Evolutionary conservation across 2,113 vertebrate genomes (phyloP), one percentile per base, ranked within the genome.

Genomic region (Mesoclemmys tuberculata): DNA sequence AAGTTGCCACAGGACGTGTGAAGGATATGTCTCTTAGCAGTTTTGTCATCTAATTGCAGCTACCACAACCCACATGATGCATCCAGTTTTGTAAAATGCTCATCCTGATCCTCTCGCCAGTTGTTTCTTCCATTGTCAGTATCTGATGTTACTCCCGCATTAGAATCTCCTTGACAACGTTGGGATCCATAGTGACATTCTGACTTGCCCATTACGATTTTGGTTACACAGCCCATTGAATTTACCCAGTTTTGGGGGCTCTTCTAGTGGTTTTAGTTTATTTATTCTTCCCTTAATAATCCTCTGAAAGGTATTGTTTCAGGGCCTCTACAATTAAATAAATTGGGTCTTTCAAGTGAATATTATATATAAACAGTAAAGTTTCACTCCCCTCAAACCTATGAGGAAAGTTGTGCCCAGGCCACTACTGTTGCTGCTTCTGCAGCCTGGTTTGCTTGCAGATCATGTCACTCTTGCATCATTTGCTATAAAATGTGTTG

Each of bases 401-500:
- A 68, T 21, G 26, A 48, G 46, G 71, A 35, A 75, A 26, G 19
- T 68, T 81, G 44, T 48, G 38, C 0, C 78, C 90, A 95, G 61
- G 18, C 68, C 78, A 93, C 51, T 24, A 35, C 61, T 26, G 4
- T 18, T 90, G 82, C 54, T 86, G 79, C 84, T 90, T 79, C 41
- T 35, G 48, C 64, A 68, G 83, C 79, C 87, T 64, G 54, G 85
- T 83, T 48, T 38, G 49, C n/a, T 89, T 52, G 82, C 54, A 77
- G 55, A 84, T 83, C 80, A 80, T 85, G 93, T 92, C 94, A 93
- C 38, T 79, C 82, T 92, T 80, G 80, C 84, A 55, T 54, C 82
- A 48, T 92, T 92, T 92, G 80, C 85, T 92, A 71, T 80, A 74
- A 92, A 91, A 84, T 41, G 91, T 26, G 71, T 87, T 48, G 89